Conservation (phyloP, 1,140 invertebrate species). For the Pachypsylla venusta region DNA sequence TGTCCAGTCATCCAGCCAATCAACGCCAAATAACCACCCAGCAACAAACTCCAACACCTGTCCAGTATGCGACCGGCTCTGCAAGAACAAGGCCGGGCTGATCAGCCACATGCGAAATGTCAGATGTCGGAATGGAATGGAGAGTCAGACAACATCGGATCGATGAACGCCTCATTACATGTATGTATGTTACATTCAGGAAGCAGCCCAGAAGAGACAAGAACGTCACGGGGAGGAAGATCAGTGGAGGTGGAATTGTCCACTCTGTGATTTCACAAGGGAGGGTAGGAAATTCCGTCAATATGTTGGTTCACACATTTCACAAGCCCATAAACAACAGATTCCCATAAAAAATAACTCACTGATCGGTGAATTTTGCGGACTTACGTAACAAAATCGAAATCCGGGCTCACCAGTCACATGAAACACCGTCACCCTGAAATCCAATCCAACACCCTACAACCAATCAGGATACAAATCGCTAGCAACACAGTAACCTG, state of each 20-base stretch:
- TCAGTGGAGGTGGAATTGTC: neutral
- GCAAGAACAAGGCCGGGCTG: neutral
- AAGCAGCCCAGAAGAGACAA: neutral
- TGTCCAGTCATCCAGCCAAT: neutral
- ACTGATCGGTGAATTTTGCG: neutral
- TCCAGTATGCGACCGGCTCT: too few species aligned
- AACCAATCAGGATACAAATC: too few species aligned
- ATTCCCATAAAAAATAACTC: neutral
- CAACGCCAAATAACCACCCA: neutral
- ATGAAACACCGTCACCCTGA: too few species aligned
- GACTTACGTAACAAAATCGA: too few species aligned
- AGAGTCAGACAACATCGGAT: neutral
- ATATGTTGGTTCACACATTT: neutral
- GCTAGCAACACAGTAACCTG: too few species aligned
- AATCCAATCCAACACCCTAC: too few species aligned
- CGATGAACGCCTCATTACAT: neutral
- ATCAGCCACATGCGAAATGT: neutral
- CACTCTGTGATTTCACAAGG: neutral
- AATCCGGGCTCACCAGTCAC: too few species aligned
- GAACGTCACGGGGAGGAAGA: neutral
- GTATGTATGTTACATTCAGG: neutral
- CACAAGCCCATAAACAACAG: neutral
- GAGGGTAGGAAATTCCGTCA: neutral
- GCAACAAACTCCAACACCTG: too few species aligned
- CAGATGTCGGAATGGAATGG: neutral